Evolutionary conservation across 2,888 invertebrate species (phyloP).

Genomic region (Strigamia maritima): DNA sequence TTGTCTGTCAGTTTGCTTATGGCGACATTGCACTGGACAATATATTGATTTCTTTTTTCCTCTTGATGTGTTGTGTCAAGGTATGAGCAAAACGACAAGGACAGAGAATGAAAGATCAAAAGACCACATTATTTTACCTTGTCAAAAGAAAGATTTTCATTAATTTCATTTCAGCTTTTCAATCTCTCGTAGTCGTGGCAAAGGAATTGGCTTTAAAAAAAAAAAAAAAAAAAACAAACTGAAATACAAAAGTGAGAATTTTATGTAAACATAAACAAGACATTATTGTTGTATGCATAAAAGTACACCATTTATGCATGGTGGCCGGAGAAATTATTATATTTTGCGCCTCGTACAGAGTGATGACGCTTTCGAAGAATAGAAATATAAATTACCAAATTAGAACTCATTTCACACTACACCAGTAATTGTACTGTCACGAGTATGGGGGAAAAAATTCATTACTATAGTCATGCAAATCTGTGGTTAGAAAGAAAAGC

Average conservation of each 20-base stretch:
- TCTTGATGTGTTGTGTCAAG: not conserved
- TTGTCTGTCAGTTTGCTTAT: not conserved
- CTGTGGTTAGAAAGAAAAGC: too few species aligned
- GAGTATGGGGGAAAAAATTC: too few species aligned
- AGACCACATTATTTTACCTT: not conserved
- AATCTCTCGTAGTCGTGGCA: not conserved
- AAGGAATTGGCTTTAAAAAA: not conserved
- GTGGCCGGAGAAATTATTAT: too few species aligned
- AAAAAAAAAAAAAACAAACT: too few species aligned
- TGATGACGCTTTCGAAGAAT: not conserved
- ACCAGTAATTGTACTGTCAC: not conserved
- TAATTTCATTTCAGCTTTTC: not conserved
- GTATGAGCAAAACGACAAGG: not conserved
- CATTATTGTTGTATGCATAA: too few species aligned
- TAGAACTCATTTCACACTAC: not conserved
- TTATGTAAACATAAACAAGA: not conserved
- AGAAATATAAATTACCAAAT: not conserved
- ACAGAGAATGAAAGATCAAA: not conserved
- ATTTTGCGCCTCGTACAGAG: too few species aligned
- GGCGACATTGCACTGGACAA: not conserved
- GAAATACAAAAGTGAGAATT: not conserved
- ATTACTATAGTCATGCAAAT: too few species aligned
- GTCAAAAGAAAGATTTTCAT: not conserved
- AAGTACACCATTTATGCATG: not conserved
- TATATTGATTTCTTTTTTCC: not conserved